phyloP scores from a whole-genome alignment of 2,888 invertebrate genomes.

The Monochamus alternatus region DNA sequence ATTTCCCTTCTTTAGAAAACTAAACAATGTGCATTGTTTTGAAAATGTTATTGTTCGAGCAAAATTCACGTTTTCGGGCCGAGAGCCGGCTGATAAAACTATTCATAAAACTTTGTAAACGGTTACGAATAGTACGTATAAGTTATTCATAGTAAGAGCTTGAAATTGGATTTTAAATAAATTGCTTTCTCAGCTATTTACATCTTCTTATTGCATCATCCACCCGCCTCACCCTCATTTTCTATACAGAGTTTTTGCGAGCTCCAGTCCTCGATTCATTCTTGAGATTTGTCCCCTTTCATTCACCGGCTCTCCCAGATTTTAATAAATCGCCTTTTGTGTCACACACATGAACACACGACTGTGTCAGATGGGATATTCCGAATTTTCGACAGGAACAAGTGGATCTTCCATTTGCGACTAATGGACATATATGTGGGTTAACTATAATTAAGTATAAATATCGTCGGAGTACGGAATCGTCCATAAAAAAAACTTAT shows the following conservation, averaged over 20 bases:
- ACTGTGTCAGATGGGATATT: neutral
- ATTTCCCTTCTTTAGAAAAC: slow-evolving; percentile 52
- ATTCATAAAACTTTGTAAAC: slow-evolving; percentile 57
- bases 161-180: slow-evolving; percentile 66
- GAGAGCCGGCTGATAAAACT: slow-evolving; percentile 51
- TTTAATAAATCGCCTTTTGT: neutral
- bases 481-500: no score
- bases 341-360: neutral
- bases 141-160: slow-evolving; percentile 64
- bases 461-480: no score
- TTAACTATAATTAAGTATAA: no score
- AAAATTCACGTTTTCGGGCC: slow-evolving; percentile 47
- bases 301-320: slow-evolving; percentile 4
- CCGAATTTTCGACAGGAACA: no score
- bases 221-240: slow-evolving; percentile 13
- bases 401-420: no score
- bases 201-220: slow-evolving; percentile 64
- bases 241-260: slow-evolving; percentile 20
- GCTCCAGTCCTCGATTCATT: slow-evolving; percentile 14
- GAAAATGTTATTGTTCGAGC: slow-evolving; percentile 39
- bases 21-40: slow-evolving; percentile 47
- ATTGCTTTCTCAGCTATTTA: slow-evolving; percentile 65
- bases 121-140: slow-evolving; percentile 58
- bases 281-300: slow-evolving; percentile 19
- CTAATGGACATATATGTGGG: no score